phyloP scores from a whole-genome alignment of 1,140 invertebrate genomes.

The Apis mellifera region DNA sequence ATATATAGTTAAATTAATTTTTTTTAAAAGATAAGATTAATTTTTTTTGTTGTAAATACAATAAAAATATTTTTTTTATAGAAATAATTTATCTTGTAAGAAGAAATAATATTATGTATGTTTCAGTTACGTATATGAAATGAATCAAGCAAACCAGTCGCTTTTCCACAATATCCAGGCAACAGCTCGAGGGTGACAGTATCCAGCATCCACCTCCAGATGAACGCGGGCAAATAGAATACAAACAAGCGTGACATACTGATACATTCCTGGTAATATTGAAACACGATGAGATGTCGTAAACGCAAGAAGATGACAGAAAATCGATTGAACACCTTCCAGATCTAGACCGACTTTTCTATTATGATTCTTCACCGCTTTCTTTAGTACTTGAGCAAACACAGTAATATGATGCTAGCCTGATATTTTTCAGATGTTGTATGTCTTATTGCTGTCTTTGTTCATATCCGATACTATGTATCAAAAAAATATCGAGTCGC shows the following conservation, averaged over 20 bases:
- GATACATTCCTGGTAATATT: slow-evolving; percentile 79
- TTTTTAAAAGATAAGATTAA: too few species aligned
- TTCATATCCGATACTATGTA: slow-evolving; percentile 11
- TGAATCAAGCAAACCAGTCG: neutral
- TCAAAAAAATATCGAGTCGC: slow-evolving; percentile 55
- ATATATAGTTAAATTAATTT: neutral
- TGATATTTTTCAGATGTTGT: slow-evolving; percentile 76
- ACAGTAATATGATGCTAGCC: slow-evolving; percentile 70
- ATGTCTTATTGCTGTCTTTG: slow-evolving; percentile 55
- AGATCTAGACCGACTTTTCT: slow-evolving; percentile 18
- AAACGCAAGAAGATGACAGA: slow-evolving; percentile 80
- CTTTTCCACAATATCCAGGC: slow-evolving; percentile 59
- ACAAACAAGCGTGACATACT: slow-evolving; percentile 64
- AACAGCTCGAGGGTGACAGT: slow-evolving; percentile 40
- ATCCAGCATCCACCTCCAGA: slow-evolving; percentile 18
- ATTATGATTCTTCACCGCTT: slow-evolving; percentile 42
- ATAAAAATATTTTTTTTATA: neutral
- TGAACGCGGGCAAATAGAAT: slow-evolving; percentile 20
- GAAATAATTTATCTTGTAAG: neutral
- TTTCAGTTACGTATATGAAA: neutral
- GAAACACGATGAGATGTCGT: slow-evolving; percentile 80
- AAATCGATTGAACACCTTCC: slow-evolving; percentile 77
- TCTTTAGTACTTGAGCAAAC: slow-evolving; percentile 31
- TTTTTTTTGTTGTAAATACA: neutral
- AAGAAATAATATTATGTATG: too few species aligned